These are phyloP conservation scores for Denticeps clupeoides DNA, from an alignment of 2,797 vertebrate species.

Conservation along the genomic window DNA sequence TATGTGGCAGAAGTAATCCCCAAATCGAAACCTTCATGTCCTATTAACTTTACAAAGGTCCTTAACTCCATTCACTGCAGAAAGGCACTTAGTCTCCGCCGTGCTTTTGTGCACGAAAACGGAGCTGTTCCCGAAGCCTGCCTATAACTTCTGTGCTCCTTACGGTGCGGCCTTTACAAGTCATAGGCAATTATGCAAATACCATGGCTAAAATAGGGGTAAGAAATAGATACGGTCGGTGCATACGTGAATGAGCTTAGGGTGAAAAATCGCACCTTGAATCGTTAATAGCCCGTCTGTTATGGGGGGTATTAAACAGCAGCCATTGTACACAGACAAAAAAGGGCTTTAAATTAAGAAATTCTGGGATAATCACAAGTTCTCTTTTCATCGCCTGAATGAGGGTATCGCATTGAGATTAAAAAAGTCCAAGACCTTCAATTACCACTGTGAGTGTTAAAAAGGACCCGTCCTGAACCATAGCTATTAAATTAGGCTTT, in stretches of 20 bases:
- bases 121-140: constrained; percentile 25
- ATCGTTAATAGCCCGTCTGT: constrained; percentile 23
- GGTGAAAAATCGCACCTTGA: constrained; percentile 28
- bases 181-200: constrained; percentile 35
- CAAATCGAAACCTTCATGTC: constrained; percentile 24
- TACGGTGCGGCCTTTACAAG: constrained; percentile 23
- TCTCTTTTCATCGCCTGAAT: constrained; percentile 3
- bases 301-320: constrained; percentile 22
- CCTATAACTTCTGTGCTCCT: constrained; percentile 15
- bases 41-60: constrained; percentile 28
- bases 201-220: constrained; percentile 30
- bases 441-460: background rate
- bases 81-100: constrained; percentile 19
- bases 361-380: background rate
- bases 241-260: constrained; percentile 17
- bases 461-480: constrained; percentile 5
- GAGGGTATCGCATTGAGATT: constrained; percentile 9
- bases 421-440: constrained; percentile 14
- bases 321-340: constrained; percentile 16
- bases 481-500: background rate
- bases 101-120: background rate
- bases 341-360: constrained; percentile 16
- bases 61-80: constrained; percentile 29
- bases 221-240: constrained; percentile 20
- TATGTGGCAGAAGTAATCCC: constrained; percentile 17